Evolutionary conservation across 1,140 invertebrate species (phyloP).

Genomic region (Microplitis demolitor): DNA sequence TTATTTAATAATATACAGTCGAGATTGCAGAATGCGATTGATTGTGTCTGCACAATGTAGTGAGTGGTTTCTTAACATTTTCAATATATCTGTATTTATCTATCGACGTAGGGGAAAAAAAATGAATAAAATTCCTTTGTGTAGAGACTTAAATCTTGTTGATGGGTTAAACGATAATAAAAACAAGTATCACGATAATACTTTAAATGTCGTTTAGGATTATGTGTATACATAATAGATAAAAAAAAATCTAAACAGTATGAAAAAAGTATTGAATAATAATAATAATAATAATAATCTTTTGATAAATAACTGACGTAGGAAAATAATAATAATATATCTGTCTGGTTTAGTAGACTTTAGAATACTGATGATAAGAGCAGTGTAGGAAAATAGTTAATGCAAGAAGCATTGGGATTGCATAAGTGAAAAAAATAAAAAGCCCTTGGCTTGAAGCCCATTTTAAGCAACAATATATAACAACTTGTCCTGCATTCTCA

Average conservation of each 20-base stretch:
- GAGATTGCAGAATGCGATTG: constrained; percentile 28
- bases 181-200: too few species aligned
- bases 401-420: not conserved
- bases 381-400: not conserved
- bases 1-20: constrained; percentile 2
- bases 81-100: not conserved
- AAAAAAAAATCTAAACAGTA: too few species aligned
- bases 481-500: constrained; percentile 28
- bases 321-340: too few species aligned
- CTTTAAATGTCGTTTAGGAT: too few species aligned
- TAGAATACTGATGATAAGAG: too few species aligned
- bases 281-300: too few species aligned
- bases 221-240: too few species aligned
- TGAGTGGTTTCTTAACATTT: constrained; percentile 6
- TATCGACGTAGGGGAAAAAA: not conserved
- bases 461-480: not conserved
- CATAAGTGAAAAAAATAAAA: constrained; percentile 15
- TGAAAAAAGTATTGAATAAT: too few species aligned
- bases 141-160: not conserved
- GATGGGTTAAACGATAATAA: too few species aligned
- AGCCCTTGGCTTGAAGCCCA: constrained; percentile 46
- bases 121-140: not conserved
- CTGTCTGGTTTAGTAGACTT: too few species aligned
- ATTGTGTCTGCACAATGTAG: constrained; percentile 11
- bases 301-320: too few species aligned